Conservation (phyloP, 2,797 vertebrate genomes). For the Crypturellus tataupa region DNA sequence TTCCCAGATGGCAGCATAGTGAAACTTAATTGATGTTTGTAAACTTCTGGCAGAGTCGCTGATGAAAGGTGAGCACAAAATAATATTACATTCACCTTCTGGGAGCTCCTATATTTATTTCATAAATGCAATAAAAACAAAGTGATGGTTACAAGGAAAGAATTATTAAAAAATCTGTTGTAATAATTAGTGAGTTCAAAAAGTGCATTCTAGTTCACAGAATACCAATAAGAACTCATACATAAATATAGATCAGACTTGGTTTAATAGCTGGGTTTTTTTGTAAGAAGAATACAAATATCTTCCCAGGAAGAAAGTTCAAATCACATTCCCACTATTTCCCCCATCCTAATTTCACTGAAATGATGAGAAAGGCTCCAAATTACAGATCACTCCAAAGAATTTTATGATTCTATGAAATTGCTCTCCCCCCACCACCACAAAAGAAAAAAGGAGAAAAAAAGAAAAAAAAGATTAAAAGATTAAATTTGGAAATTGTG, state of each 20-base stretch:
- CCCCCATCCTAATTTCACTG: background rate
- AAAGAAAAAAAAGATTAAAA: rapidly evolving
- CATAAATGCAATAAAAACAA: conserved; percentile 60
- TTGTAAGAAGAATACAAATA: background rate
- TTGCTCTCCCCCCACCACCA: background rate
- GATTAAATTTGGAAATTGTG: background rate
- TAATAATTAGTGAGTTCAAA: conserved; percentile 61
- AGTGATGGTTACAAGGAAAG: conserved; percentile 40
- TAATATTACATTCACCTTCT: conserved; percentile 51
- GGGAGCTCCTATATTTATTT: conserved; percentile 44
- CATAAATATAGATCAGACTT: background rate
- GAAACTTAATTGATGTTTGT: conserved; percentile 61
- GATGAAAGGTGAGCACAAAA: conserved; percentile 51
- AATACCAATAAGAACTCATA: background rate
- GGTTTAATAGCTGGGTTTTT: background rate
- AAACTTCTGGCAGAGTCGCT: conserved; percentile 43
- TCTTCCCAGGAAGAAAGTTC: background rate
- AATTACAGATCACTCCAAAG: background rate
- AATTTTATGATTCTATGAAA: no score
- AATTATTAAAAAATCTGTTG: conserved; percentile 57
- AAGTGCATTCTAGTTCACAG: background rate
- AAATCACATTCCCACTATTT: background rate
- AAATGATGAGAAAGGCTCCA: background rate
- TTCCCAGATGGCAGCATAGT: conserved; percentile 52
- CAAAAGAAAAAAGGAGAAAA: no score